Evolutionary conservation across 2,888 invertebrate species (phyloP).

Genomic region (Isoperla grammatica): DNA sequence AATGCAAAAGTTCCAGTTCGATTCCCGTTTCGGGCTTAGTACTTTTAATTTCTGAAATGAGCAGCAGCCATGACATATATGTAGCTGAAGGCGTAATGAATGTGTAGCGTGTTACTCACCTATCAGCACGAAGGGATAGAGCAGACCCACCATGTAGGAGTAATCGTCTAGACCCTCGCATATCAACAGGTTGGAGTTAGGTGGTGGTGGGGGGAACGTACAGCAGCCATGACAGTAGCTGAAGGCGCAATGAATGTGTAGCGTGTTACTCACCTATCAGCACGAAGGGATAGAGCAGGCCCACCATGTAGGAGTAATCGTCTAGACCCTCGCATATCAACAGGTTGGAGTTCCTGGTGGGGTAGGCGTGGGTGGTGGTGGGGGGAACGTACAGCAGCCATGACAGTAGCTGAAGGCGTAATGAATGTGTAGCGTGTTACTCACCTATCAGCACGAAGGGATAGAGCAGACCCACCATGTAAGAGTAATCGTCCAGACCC

Average conservation of each 20-base stretch:
- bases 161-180: slow-evolving; percentile 46
- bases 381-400: slow-evolving; percentile 49
- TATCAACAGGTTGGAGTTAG: slow-evolving; percentile 39
- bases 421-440: too few relatives aligned
- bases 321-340: slow-evolving; percentile 45
- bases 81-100: too few relatives aligned
- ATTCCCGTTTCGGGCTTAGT: too few relatives aligned
- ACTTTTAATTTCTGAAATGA: too few relatives aligned
- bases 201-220: slow-evolving; percentile 44
- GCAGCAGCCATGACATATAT: too few relatives aligned
- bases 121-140: slow-evolving; percentile 50
- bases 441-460: slow-evolving; percentile 49
- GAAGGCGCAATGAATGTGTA: too few relatives aligned
- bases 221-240: slow-evolving; percentile 47
- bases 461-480: slow-evolving; percentile 48
- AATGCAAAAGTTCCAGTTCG: too few relatives aligned
- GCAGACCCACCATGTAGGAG: slow-evolving; percentile 47
- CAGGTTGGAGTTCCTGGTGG: slow-evolving; percentile 40
- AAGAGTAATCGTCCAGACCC: slow-evolving; percentile 47
- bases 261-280: slow-evolving; percentile 42
- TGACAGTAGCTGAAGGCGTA: too few relatives aligned
- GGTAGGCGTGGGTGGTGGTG: slow-evolving; percentile 41
- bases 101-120: too few relatives aligned
- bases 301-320: slow-evolving; percentile 47
- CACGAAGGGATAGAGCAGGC: slow-evolving; percentile 49